A percentile compares a stretch with the other conserved stretches of the same genome.
Evolutionary conservation across 2,113 vertebrate genomes (phyloP).

Genomic region (Thomomys bottae): DNA sequence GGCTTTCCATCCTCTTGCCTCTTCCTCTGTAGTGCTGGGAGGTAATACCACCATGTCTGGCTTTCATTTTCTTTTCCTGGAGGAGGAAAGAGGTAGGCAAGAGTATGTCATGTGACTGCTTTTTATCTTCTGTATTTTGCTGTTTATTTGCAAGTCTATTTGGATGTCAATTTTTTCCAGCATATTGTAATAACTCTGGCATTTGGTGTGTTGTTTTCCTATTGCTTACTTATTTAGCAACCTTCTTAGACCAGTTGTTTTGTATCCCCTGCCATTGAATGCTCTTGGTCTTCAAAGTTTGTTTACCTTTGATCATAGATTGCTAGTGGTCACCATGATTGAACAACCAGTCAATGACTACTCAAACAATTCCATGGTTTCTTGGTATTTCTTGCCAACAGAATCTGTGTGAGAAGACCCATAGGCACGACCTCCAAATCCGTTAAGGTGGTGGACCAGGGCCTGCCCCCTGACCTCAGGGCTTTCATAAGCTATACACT

Average conservation of each 20-base stretch:
- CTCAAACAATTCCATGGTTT: not conserved
- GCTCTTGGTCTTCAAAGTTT: not conserved
- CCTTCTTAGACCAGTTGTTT: not conserved
- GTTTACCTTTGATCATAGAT: not conserved
- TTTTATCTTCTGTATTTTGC: not conserved
- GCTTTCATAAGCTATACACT: not conserved
- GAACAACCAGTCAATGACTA: not conserved
- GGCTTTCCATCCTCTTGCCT: not conserved
- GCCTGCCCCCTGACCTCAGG: not conserved
- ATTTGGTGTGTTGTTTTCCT: not conserved
- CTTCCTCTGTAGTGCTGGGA: not conserved
- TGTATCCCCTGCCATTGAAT: not conserved
- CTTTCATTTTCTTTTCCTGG: no score
- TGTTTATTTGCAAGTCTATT: not conserved
- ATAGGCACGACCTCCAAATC: not conserved
- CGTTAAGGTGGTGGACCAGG: not conserved
- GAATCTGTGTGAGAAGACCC: not conserved
- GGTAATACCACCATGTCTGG: no score
- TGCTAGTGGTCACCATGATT: not conserved
- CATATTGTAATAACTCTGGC: not conserved
- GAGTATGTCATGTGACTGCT: not conserved
- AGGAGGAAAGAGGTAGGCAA: no score
- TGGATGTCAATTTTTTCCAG: not conserved
- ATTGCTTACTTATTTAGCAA: not conserved
- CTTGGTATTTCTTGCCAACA: not conserved